These are phyloP conservation scores for Rhabdophis nuchalis DNA, from an alignment of 2,797 vertebrate species.

Conservation along the genomic window DNA sequence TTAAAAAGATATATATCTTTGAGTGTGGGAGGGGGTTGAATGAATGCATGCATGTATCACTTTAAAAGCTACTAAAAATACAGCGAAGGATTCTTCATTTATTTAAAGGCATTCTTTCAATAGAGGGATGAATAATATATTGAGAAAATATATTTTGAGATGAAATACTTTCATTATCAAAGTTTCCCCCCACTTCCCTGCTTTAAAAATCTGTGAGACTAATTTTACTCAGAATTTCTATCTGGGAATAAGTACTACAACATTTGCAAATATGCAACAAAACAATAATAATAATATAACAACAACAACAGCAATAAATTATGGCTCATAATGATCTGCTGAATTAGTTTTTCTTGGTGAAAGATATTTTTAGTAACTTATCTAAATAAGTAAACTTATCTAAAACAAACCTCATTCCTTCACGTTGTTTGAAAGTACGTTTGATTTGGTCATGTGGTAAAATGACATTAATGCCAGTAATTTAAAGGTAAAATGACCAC, in stretches of 20 bases:
- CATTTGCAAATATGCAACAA: background rate
- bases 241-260: background rate
- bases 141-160: constrained; percentile 17
- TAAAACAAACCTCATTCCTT: background rate
- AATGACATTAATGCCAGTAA: background rate
- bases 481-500: background rate
- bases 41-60: background rate
- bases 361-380: background rate
- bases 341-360: background rate
- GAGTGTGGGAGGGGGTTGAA: background rate
- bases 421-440: background rate
- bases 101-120: background rate
- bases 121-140: constrained; percentile 7
- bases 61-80: constrained; percentile 25
- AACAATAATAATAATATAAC: too few relatives aligned
- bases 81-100: background rate
- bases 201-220: background rate
- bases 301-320: background rate
- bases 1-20: constrained; percentile 2
- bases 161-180: background rate
- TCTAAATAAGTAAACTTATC: background rate
- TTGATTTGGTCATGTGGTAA: background rate
- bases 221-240: background rate
- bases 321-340: background rate
- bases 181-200: background rate